Evolutionary conservation across 2,888 invertebrate species (phyloP).

Genomic region (Lithophane socia): DNA sequence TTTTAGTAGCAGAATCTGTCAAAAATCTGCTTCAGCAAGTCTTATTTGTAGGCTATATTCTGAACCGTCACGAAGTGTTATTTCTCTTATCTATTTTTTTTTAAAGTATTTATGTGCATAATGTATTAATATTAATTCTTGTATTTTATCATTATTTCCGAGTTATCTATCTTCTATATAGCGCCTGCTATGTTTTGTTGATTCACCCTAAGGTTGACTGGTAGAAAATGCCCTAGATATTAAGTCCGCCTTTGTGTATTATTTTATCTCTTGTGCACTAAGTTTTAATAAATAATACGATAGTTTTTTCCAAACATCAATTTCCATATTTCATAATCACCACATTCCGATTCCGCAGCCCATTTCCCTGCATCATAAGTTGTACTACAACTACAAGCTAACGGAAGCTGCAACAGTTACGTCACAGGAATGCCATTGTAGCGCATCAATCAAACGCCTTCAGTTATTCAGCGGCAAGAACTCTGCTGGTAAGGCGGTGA

Average conservation of each 20-base stretch:
- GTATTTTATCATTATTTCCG: too few relatives aligned
- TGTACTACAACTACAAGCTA: conserved; percentile 58
- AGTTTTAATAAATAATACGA: too few relatives aligned
- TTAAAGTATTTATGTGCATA: too few relatives aligned
- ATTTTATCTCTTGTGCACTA: too few relatives aligned
- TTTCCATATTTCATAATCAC: not conserved
- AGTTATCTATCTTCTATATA: too few relatives aligned
- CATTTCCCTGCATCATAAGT: conserved; percentile 54
- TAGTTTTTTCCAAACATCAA: not conserved
- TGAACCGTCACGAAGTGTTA: not conserved
- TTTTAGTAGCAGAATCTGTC: not conserved
- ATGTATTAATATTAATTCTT: too few relatives aligned
- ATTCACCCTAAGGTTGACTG: too few relatives aligned
- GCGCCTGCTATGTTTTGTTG: too few relatives aligned
- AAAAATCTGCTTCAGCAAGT: not conserved
- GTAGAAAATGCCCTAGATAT: too few relatives aligned
- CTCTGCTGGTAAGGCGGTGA: conserved; percentile 30
- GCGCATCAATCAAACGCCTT: conserved; percentile 71
- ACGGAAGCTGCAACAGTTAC: conserved; percentile 69
- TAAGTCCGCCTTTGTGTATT: too few relatives aligned
- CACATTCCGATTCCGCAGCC: not conserved
- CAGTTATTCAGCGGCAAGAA: conserved; percentile 68
- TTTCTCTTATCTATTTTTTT: too few relatives aligned
- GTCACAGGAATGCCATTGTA: conserved; percentile 73
- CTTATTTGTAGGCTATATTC: not conserved